Evolutionary conservation across 2,888 invertebrate species (phyloP).

Genomic region (Capitulum mitella): DNA sequence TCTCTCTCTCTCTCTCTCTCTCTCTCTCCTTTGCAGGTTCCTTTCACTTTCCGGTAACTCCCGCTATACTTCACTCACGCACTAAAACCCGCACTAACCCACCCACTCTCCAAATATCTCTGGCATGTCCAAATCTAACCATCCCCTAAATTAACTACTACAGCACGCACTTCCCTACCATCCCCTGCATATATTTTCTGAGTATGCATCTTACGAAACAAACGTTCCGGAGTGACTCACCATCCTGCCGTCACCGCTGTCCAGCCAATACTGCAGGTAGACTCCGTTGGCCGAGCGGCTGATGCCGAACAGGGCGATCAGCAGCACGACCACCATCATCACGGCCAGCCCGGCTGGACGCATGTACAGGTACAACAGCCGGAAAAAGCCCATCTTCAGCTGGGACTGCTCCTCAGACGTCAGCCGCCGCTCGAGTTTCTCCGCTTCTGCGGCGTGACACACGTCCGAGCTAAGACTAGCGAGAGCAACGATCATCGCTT

Average conservation of each 20-base stretch:
- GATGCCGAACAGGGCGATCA: constrained; percentile 44
- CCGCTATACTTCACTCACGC: background rate
- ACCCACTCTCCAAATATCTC: background rate
- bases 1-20: no score
- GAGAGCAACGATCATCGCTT: no score
- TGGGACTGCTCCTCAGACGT: background rate
- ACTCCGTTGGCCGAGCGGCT: constrained; percentile 39
- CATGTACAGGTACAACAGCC: constrained; percentile 34
- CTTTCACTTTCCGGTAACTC: background rate
- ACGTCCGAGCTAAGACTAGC: no score
- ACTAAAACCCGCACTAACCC: background rate
- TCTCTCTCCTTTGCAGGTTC: background rate
- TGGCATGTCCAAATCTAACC: background rate
- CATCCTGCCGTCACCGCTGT: constrained; percentile 38
- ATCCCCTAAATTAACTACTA: background rate
- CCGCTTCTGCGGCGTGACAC: no score
- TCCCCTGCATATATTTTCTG: no score
- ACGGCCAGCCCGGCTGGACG: constrained; percentile 43
- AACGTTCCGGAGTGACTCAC: no score
- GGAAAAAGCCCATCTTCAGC: background rate
- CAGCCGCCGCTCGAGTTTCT: background rate
- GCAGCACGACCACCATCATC: constrained; percentile 39
- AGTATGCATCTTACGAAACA: background rate
- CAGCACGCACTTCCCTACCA: background rate
- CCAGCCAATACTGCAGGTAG: constrained; percentile 41